A percentile compares a stretch with the other conserved stretches of the same genome.
phyloP scores from a whole-genome alignment of 2,113 vertebrate genomes.

The Silurus meridionalis region DNA sequence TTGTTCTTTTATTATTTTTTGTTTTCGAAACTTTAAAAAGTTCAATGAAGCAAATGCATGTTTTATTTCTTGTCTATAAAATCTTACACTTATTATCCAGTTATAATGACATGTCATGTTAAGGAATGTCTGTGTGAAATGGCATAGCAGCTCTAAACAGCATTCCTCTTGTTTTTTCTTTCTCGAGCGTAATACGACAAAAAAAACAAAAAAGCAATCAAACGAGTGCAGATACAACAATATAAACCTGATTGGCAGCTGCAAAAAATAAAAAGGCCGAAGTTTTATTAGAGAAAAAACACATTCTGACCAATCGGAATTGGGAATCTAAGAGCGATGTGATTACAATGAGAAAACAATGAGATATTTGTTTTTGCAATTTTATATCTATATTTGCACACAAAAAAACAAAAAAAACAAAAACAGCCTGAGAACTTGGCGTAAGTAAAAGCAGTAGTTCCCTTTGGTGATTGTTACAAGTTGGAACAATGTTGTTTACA shows the following conservation, averaged over 20 bases:
- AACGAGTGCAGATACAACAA: no score
- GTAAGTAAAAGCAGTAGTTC: neutral
- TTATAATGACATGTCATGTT: neutral
- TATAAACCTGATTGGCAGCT: no score
- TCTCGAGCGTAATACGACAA: no score
- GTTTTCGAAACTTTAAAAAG: no score
- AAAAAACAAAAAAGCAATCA: no score
- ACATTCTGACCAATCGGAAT: neutral
- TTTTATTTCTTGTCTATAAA: neutral
- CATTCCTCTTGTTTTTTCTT: neutral
- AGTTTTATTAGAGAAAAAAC: neutral
- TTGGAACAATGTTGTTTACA: constrained; percentile 25
- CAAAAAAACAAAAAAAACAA: neutral
- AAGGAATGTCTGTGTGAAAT: no score
- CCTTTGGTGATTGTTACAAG: constrained; percentile 21
- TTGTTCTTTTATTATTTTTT: no score
- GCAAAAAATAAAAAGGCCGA: neutral
- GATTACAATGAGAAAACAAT: neutral
- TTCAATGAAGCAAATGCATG: neutral
- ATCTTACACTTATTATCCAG: neutral
- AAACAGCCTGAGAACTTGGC: constrained; percentile 29
- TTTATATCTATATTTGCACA: neutral
- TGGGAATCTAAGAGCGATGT: neutral
- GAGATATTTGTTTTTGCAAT: neutral
- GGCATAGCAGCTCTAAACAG: neutral